These are phyloP conservation scores for Pseudois nayaur DNA, from an alignment of 2,113 vertebrate genomes.

Conservation along the genomic window DNA sequence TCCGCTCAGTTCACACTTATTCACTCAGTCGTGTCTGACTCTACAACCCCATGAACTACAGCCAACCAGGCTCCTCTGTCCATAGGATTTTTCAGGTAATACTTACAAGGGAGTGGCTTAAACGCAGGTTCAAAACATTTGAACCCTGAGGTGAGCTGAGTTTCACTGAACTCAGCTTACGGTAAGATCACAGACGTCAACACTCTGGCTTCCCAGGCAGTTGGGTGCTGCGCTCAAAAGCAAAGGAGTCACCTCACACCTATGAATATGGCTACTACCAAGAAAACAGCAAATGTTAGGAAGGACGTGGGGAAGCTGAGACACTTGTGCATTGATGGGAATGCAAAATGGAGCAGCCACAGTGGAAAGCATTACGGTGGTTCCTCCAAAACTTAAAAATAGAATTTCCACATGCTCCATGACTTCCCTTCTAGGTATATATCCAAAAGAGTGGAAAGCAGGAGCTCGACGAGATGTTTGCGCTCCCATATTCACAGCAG, in stretches of 20 bases:
- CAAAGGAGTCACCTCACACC: not conserved
- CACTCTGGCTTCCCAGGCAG: not conserved
- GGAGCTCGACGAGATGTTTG: not conserved
- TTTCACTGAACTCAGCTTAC: not conserved
- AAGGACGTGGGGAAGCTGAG: not conserved
- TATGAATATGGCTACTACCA: too few relatives aligned
- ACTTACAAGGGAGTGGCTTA: not conserved
- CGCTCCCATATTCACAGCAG: not conserved
- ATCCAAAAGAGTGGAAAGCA: not conserved
- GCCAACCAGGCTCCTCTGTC: not conserved
- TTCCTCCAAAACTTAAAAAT: not conserved
- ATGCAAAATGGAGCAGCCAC: not conserved
- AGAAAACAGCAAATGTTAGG: not conserved
- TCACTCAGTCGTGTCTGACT: not conserved
- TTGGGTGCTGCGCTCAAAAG: not conserved
- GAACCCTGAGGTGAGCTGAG: not conserved
- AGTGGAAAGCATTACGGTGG: not conserved
- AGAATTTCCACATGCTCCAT: not conserved
- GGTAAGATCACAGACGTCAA: not conserved
- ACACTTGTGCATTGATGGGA: not conserved
- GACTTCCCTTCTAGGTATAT: not conserved
- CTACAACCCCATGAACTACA: not conserved
- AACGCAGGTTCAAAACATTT: not conserved
- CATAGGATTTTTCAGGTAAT: not conserved
- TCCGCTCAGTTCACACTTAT: fast-evolving